Evolutionary conservation across 2,113 vertebrate genomes (phyloP), one percentile per base, ranked within the genome.

Genomic region (Podarcis raffonei): DNA sequence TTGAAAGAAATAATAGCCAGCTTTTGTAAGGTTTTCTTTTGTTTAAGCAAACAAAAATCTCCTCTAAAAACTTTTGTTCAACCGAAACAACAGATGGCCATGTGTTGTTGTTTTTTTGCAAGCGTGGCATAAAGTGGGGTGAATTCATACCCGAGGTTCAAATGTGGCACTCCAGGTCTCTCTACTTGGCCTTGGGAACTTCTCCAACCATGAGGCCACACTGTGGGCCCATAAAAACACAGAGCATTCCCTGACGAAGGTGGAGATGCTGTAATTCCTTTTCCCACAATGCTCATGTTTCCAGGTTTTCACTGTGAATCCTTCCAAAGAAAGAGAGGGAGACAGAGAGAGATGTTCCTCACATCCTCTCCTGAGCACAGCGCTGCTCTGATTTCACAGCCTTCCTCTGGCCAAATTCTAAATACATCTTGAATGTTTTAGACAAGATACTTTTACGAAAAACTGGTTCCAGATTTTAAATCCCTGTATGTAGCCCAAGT

Each of bases 341-440:
- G 59, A 62, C 15, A 62, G 18, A 62, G 59, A 62, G 18, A 90
- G 89, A 92, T 91, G 90, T 94, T 65, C 83, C 69, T 37, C 75
- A 62, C 59, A 20, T 62, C 18, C 72, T 87, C 80, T 75, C 86
- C 81, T 86, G 89, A 59, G n/a, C 88, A 86, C 92, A 93, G 93
- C 88, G 42, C 89, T 82, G 42, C 37, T 72, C 85, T 48, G 76
- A 25, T 94, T 93, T 95, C 93, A 92, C 93, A 94, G 95, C 93
- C 92, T 85, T 0, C 20, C 94, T 92, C 72, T 25, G 87, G 76
- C n/a, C 66, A 30, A 6, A 0, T 76, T 95, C 80, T 37, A 88
- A 84, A 92, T 30, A 65, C 82, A 87, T 89, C 82, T 25, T 76
- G 88, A 92, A 89, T 18, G 37, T 30, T 91, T 85, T 81, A 83